phyloP scores from a whole-genome alignment of 1,140 invertebrate species.

The Ooceraea biroi region DNA sequence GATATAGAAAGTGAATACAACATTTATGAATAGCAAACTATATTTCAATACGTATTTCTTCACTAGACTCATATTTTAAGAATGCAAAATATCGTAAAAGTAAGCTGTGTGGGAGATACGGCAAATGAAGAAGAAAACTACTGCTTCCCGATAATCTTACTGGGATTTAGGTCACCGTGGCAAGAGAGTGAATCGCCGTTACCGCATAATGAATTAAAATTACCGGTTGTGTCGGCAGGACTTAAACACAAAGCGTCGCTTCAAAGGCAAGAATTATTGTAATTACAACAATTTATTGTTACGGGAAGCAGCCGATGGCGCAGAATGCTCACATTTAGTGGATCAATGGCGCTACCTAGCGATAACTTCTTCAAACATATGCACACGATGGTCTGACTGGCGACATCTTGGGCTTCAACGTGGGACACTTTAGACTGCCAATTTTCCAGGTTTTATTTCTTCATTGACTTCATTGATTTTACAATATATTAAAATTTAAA shows the following conservation, averaged over 20 bases:
- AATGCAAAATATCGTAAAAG: background rate
- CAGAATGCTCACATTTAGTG: background rate
- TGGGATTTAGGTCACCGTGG: constrained; percentile 74
- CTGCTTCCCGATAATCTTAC: constrained; percentile 25
- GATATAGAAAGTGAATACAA: background rate
- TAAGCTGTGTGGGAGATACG: background rate
- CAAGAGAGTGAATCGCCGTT: constrained; percentile 66
- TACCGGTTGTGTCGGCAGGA: constrained; percentile 62
- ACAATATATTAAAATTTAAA: background rate
- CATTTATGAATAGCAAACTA: background rate
- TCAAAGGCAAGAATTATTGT: constrained; percentile 81
- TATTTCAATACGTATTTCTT: background rate
- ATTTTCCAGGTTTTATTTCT: background rate
- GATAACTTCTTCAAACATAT: background rate
- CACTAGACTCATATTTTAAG: background rate
- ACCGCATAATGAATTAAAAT: constrained; percentile 81
- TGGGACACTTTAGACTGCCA: background rate
- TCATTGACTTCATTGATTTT: constrained; percentile 29
- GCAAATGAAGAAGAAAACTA: background rate
- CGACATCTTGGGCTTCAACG: constrained; percentile 49
- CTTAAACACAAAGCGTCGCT: constrained; percentile 78
- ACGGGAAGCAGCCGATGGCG: constrained; percentile 2
- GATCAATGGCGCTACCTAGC: constrained; percentile 62
- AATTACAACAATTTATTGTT: constrained; percentile 84
- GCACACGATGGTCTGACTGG: background rate